Evolutionary conservation across 1,140 invertebrate species (phyloP).

Genomic region (Conus betulinus): DNA sequence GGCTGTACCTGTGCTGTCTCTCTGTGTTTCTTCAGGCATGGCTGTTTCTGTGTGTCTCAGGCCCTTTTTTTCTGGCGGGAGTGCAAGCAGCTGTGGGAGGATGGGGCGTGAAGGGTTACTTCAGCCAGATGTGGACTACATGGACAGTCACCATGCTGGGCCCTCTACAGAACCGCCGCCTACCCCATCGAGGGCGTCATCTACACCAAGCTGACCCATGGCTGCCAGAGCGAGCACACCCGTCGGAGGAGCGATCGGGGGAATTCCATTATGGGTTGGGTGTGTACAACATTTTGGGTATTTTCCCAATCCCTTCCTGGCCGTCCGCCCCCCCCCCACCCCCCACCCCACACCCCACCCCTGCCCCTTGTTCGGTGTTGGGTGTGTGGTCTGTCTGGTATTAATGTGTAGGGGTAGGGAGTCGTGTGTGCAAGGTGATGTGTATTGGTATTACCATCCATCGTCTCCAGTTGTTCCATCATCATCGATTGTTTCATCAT

Average conservation of each 20-base stretch:
- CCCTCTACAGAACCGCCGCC: slow-evolving; percentile 74
- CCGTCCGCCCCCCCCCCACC: no score
- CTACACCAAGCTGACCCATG: slow-evolving; percentile 47
- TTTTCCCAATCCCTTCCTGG: neutral
- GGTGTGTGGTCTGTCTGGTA: no score
- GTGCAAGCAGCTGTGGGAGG: slow-evolving; percentile 88
- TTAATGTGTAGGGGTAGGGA: no score
- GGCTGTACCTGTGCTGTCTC: no score
- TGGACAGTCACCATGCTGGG: slow-evolving; percentile 89
- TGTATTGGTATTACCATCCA: no score
- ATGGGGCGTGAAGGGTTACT: slow-evolving; percentile 89
- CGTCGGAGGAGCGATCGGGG: neutral
- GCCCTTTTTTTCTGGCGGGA: slow-evolving; percentile 93
- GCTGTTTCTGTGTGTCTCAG: no score
- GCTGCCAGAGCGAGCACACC: neutral
- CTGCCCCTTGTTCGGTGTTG: no score
- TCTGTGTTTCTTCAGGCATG: no score
- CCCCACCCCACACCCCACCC: no score
- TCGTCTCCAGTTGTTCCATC: no score
- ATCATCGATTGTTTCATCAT: no score
- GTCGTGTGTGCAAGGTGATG: no score
- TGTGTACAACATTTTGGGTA: slow-evolving; percentile 13
- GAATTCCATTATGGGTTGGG: slow-evolving; percentile 33
- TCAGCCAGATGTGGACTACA: slow-evolving; percentile 94
- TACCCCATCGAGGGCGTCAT: slow-evolving; percentile 63